Percentiles rank a stretch among this genome's conserved stretches.
Conservation (phyloP, 2,797 vertebrate genomes). For the Melanotaenia trifasciata region DNA sequence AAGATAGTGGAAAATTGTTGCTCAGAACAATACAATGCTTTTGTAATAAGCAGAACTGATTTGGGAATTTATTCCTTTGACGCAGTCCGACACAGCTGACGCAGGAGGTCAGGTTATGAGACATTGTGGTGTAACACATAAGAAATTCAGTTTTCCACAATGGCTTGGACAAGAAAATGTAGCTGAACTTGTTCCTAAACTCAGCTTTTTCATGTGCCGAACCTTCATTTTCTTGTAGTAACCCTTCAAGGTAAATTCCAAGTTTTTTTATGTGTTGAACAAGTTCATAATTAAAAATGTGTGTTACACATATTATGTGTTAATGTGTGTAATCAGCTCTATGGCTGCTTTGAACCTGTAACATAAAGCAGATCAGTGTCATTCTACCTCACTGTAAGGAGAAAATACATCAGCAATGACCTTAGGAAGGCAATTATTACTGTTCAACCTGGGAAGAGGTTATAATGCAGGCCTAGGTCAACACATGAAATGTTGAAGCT, state of each 20-base stretch:
- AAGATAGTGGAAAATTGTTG: conserved; percentile 3
- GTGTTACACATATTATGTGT: too few species aligned
- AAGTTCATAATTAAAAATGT: too few species aligned
- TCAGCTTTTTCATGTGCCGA: neutral
- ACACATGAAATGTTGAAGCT: neutral
- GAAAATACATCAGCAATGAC: neutral
- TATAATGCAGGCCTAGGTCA: neutral
- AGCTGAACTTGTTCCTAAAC: neutral
- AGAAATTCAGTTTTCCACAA: neutral
- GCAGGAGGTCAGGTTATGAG: conserved; percentile 35
- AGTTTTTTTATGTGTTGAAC: too few species aligned
- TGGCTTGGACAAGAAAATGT: neutral
- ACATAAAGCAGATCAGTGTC: conserved; percentile 32
- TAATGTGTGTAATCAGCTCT: neutral
- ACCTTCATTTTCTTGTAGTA: too few species aligned
- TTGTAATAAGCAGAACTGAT: conserved; percentile 24
- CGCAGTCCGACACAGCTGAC: conserved; percentile 6
- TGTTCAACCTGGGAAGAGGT: neutral
- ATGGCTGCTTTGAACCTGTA: conserved; percentile 25
- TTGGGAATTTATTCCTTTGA: conserved; percentile 38
- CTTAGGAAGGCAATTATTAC: neutral
- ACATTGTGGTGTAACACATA: conserved; percentile 23
- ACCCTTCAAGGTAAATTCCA: too few species aligned
- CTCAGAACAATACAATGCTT: conserved; percentile 27
- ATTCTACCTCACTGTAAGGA: neutral